phyloP scores from a whole-genome alignment of 2,888 invertebrate genomes.

The Thelaira solivaga region DNA sequence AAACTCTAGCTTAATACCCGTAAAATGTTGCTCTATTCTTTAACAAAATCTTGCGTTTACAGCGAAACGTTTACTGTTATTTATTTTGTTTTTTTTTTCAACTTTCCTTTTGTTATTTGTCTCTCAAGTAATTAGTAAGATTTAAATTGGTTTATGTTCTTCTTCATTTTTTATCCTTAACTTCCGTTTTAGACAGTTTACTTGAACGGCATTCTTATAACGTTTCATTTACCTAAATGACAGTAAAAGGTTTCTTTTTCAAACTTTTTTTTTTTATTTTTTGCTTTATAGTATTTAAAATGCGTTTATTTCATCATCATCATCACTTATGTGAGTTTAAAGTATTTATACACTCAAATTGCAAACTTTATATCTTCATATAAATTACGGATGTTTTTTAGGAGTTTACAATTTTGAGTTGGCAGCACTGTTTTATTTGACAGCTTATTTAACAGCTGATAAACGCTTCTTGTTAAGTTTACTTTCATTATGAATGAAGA shows the following conservation, averaged over 20 bases:
- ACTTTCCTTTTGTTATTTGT: conserved; percentile 71
- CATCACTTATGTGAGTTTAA: conserved; percentile 38
- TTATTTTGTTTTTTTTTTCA: conserved; percentile 3
- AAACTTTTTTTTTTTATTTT: not conserved
- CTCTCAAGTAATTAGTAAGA: conserved; percentile 75
- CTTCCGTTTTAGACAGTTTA: conserved; percentile 62
- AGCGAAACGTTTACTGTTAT: conserved; percentile 7
- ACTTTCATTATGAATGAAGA: too few species aligned
- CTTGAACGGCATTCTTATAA: conserved; percentile 14
- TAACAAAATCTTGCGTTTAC: too few species aligned
- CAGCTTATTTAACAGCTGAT: too few species aligned
- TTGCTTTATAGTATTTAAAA: conserved; percentile 35
- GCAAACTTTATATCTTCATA: conserved; percentile 20
- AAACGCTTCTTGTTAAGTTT: too few species aligned
- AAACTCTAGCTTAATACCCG: conserved; percentile 46
- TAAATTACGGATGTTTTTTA: not conserved
- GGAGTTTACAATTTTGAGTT: not conserved
- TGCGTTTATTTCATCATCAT: conserved; percentile 44
- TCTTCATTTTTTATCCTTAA: conserved; percentile 54
- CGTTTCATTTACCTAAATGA: conserved; percentile 34
- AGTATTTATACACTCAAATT: conserved; percentile 42
- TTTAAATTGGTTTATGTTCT: conserved; percentile 72
- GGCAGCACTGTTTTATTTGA: not conserved
- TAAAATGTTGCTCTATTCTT: conserved; percentile 51
- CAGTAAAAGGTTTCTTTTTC: conserved; percentile 31